Conservation (phyloP, 2,113 vertebrate species). For the Suncus etruscus region DNA sequence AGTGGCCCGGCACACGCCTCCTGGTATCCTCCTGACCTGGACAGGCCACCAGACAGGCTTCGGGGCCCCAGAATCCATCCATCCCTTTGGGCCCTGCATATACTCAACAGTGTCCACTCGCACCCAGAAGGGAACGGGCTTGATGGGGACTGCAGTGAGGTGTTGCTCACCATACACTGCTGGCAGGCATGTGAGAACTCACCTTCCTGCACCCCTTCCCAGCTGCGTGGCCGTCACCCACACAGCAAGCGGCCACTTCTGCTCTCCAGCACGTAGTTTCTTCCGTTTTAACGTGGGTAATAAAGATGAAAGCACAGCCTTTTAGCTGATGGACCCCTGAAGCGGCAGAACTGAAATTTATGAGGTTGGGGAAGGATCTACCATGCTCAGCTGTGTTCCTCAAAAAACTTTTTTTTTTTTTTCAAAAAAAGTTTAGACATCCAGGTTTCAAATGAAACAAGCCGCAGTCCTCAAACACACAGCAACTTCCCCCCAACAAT, state of each 20-base stretch:
- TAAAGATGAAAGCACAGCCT: slow-evolving; percentile 91
- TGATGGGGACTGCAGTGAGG: too few species aligned
- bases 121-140: too few species aligned
- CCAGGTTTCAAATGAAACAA: slow-evolving; percentile 83
- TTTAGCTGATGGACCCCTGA: slow-evolving; percentile 90
- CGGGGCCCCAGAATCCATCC: too few species aligned
- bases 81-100: too few species aligned
- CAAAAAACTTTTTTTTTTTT: slow-evolving; percentile 68
- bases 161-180: too few species aligned
- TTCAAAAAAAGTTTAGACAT: not conserved
- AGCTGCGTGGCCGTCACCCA: slow-evolving; percentile 87
- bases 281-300: slow-evolving; percentile 91
- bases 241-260: slow-evolving; percentile 87
- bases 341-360: slow-evolving; percentile 88
- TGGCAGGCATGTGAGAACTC: too few species aligned
- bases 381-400: slow-evolving; percentile 83
- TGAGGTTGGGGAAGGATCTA: slow-evolving; percentile 87
- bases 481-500: slow-evolving; percentile 66
- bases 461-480: slow-evolving; percentile 52
- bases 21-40: too few species aligned
- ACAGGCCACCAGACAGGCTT: too few species aligned
- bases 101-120: too few species aligned
- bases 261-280: slow-evolving; percentile 88
- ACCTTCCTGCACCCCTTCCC: not conserved
- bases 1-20: not conserved